Evolutionary conservation across 2,797 vertebrate genomes (phyloP).

Genomic region (Karalla daura): DNA sequence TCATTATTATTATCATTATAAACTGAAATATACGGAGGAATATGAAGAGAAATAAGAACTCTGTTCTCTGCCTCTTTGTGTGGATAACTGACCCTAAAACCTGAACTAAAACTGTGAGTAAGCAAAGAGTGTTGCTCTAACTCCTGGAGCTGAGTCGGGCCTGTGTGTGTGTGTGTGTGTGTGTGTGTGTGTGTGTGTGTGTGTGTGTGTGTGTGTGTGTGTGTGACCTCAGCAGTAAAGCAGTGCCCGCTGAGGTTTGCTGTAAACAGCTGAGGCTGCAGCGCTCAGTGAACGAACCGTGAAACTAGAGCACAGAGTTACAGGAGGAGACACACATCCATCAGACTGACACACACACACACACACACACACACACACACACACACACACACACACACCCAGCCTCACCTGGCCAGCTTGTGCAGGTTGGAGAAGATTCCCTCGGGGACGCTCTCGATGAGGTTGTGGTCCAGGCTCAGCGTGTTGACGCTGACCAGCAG

Average conservation of each 20-base stretch:
- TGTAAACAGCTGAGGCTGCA: constrained; percentile 13
- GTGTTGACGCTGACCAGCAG: constrained; percentile 90
- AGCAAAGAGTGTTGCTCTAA: too few species aligned
- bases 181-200: not conserved
- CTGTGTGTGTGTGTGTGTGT: not conserved
- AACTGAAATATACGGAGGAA: too few species aligned
- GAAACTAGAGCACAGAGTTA: not conserved
- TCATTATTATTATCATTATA: too few species aligned
- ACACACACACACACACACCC: too few species aligned
- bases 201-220: constrained; percentile 1
- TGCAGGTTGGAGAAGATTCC: constrained; percentile 93
- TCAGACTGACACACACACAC: too few species aligned
- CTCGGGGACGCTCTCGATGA: constrained; percentile 90
- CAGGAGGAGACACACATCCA: not conserved
- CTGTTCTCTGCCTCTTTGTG: too few species aligned
- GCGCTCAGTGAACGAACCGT: not conserved
- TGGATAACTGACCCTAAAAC: too few species aligned
- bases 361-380: too few species aligned
- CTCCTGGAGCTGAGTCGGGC: too few species aligned
- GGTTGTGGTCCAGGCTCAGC: constrained; percentile 91
- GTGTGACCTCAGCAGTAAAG: not conserved
- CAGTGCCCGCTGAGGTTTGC: not conserved
- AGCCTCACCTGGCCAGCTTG: constrained; percentile 87
- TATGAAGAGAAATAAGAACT: too few species aligned
- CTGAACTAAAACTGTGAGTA: too few species aligned